Percentiles rank a stretch among this genome's conserved stretches.
phyloP scores from a whole-genome alignment of 2,888 invertebrate species.

The Petrolisthes manimaculis region DNA sequence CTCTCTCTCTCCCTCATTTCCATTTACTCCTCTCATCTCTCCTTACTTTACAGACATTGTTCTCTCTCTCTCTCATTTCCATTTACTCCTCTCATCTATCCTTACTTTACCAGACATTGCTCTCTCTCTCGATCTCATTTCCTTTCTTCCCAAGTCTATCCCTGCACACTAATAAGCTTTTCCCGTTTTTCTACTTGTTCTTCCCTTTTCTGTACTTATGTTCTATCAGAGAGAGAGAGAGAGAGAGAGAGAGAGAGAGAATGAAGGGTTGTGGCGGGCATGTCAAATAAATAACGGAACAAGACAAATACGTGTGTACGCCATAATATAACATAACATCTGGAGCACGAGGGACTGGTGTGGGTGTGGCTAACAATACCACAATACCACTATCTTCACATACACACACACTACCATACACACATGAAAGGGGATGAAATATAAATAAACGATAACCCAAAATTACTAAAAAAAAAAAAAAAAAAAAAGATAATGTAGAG shows the following conservation, averaged over 20 bases:
- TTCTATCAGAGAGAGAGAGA: not conserved
- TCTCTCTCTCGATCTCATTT: not conserved
- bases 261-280: not conserved
- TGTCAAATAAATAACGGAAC: not conserved
- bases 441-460: not conserved
- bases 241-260: slow-evolving; percentile 23
- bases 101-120: too few relatives aligned
- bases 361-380: too few relatives aligned
- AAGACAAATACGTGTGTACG: not conserved
- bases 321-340: too few relatives aligned
- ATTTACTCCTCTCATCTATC: not conserved
- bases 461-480: not conserved
- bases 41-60: not conserved
- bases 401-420: too few relatives aligned
- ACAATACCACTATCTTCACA: too few relatives aligned
- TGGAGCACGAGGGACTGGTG: too few relatives aligned
- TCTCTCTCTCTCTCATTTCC: not conserved
- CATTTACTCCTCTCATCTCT: not conserved
- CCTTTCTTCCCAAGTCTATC: not conserved
- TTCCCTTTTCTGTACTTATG: not conserved
- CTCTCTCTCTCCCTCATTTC: not conserved
- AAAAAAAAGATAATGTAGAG: not conserved
- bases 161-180: not conserved
- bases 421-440: not conserved
- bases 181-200: not conserved